Base-by-base conservation (phyloP, 1,140 invertebrate genomes). In the Thereuonema tuberculata region DNA sequence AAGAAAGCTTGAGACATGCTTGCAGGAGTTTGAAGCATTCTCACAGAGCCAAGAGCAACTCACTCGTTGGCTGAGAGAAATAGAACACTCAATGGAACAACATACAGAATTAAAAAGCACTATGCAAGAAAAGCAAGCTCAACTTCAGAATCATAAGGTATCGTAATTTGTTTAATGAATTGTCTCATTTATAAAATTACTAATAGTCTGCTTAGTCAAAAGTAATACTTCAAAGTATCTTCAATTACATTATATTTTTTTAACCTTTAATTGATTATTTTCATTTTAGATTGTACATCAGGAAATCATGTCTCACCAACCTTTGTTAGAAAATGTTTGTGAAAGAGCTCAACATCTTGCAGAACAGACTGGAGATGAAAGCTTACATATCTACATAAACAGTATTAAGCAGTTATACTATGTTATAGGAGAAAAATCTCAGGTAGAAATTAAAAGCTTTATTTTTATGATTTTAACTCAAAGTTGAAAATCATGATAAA, bases 81-180 rank as follows among this genome's bases (percentile, higher is more conserved):
- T 93, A 9, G 90, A 95, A 71, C 81, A 84, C 64, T 86, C 89
- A 1, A 91, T 97, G 84, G 86, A 90, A 66, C 82, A 87, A 63
- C 89, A 94, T 66, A 92, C 87, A 0, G 89, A 95, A 72, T 75
- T 90, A 1, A 93, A 94, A 72, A 83, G 85, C 0, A 89, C 90
- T 0, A 72, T 97, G 23, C 92, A 93, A 74, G 93, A 96, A 70
- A 97, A 96, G 74, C 83, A 87, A 63, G 91, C 90, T 0, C 92
- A 95, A 70, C 71, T 95, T 17, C 91, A 95, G 70, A 93, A 93
- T 68, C 92, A 95, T 69, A 90, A 89, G 72, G 85, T 96, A 61
- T 46, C n/a, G n/a, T n/a, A n/a, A n/a, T n/a, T n/a, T n/a, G 37
- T 43, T 12, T 12, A 43, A 43, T 43, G 37, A 43, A 43, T 43